Evolutionary conservation across 92 coral and sea anemone species (phyloP).

Genomic region (Pocillopora grandis): DNA sequence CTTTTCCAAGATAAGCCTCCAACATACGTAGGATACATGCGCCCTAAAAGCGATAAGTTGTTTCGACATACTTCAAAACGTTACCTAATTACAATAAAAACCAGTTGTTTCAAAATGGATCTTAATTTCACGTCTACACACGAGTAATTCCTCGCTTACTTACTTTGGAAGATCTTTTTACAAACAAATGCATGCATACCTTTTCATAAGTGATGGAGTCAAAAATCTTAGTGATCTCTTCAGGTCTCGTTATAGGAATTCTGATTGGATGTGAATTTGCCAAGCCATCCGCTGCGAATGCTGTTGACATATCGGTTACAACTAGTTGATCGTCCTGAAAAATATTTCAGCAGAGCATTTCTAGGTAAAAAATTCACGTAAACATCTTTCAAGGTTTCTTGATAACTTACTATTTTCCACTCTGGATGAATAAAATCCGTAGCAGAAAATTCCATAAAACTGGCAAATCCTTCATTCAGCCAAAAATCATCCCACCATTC

Average conservation of each 20-base stretch:
- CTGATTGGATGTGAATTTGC: slow-evolving; percentile 50
- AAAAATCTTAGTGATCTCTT: slow-evolving; percentile 47
- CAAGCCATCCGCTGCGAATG: slow-evolving; percentile 49
- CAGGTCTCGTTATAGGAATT: slow-evolving; percentile 34
- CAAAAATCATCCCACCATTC: slow-evolving; percentile 63
- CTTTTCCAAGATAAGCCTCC: slow-evolving; percentile 51
- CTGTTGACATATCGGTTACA: slow-evolving; percentile 25
- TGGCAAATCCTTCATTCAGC: slow-evolving; percentile 60
- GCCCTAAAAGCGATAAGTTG: slow-evolving; percentile 32
- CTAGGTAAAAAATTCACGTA: no score
- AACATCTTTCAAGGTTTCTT: no score
- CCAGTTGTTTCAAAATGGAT: no score
- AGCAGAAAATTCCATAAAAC: slow-evolving; percentile 32
- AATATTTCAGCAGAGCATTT: neutral
- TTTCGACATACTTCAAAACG: no score
- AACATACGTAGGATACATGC: slow-evolving; percentile 68
- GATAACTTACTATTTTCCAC: slow-evolving; percentile 59
- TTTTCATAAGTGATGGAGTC: slow-evolving; percentile 51
- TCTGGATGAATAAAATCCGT: slow-evolving; percentile 38
- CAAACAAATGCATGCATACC: neutral
- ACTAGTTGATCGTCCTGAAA: slow-evolving; percentile 43
- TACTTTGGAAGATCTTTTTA: no score
- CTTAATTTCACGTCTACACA: no score
- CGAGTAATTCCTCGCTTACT: no score
- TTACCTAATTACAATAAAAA: no score